A percentile compares a stretch with the other conserved stretches of the same genome.
Evolutionary conservation across 2,113 vertebrate genomes (phyloP).

Genomic region (Rhabdomys dilectus): DNA sequence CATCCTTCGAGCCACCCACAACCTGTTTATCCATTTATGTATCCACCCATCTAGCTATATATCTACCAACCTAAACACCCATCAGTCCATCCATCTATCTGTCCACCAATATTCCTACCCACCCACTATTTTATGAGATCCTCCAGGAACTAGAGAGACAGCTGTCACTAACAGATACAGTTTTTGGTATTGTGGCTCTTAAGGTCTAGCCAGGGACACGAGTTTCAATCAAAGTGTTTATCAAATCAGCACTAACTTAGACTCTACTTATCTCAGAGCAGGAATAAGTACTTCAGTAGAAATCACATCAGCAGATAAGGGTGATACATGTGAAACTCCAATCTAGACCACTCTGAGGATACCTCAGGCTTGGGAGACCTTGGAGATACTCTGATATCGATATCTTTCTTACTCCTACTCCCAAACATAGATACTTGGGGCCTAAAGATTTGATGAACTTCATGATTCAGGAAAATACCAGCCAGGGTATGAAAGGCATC

Average conservation of each 20-base stretch:
- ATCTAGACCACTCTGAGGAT: not conserved
- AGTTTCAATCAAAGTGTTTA: conserved; percentile 8
- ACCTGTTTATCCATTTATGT: not conserved
- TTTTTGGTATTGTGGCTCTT: not conserved
- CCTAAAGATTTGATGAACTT: not conserved
- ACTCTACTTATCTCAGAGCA: not conserved
- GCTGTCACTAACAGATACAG: not conserved
- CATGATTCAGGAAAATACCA: not conserved
- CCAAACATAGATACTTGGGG: not conserved
- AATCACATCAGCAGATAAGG: not conserved
- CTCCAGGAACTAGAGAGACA: not conserved
- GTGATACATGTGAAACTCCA: not conserved
- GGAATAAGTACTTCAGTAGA: not conserved
- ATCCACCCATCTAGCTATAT: not conserved
- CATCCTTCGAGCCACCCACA: not conserved
- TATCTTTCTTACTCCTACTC: not conserved
- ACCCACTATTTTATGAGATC: not conserved
- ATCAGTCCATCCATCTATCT: not conserved
- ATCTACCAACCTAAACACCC: not conserved
- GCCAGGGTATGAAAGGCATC: not conserved
- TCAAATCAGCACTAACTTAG: not conserved
- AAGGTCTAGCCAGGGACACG: not conserved
- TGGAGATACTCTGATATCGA: not conserved
- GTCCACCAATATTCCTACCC: not conserved
- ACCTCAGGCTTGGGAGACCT: not conserved